phyloP scores from a whole-genome alignment of 2,888 invertebrate species.

The Melipona bicolor region DNA sequence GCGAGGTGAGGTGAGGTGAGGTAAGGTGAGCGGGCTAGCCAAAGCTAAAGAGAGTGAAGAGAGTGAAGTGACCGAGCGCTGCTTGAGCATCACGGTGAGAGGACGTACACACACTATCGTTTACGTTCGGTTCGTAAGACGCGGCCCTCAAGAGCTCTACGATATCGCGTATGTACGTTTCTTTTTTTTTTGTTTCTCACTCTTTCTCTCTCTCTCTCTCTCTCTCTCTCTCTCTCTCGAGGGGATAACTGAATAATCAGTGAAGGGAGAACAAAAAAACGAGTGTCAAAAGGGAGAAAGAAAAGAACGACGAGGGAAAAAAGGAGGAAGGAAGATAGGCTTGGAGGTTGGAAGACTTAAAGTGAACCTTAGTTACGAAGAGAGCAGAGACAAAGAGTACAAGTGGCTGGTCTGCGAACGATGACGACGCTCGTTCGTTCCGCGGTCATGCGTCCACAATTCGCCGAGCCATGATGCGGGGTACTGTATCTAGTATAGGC shows the following conservation, averaged over 20 bases:
- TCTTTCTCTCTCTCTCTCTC: too few species aligned
- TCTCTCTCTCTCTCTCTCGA: too few species aligned
- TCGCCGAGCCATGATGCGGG: constrained; percentile 74
- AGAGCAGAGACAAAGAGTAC: constrained; percentile 24
- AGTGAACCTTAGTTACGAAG: constrained; percentile 14
- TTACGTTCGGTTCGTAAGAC: constrained; percentile 41
- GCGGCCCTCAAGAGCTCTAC: constrained; percentile 8
- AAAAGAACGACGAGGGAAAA: constrained; percentile 15
- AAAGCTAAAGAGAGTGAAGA: constrained; percentile 39
- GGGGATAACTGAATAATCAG: constrained; percentile 15
- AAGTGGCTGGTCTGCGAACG: constrained; percentile 60
- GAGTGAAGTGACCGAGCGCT: constrained; percentile 74
- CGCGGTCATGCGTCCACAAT: constrained; percentile 73
- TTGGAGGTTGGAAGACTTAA: background rate
- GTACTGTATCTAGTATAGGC: constrained; percentile 71
- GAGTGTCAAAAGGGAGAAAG: constrained; percentile 17
- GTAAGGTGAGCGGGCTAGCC: constrained; percentile 47
- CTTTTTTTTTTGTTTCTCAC: background rate
- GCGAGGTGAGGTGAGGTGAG: constrained; percentile 32
- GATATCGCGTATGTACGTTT: background rate
- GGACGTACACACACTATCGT: constrained; percentile 58
- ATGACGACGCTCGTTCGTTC: constrained; percentile 76
- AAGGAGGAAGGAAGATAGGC: constrained; percentile 2
- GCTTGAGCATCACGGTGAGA: constrained; percentile 66
- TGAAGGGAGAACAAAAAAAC: constrained; percentile 5